Evolutionary conservation across 2,113 vertebrate species (phyloP).

Genomic region (Callaeas wilsoni): DNA sequence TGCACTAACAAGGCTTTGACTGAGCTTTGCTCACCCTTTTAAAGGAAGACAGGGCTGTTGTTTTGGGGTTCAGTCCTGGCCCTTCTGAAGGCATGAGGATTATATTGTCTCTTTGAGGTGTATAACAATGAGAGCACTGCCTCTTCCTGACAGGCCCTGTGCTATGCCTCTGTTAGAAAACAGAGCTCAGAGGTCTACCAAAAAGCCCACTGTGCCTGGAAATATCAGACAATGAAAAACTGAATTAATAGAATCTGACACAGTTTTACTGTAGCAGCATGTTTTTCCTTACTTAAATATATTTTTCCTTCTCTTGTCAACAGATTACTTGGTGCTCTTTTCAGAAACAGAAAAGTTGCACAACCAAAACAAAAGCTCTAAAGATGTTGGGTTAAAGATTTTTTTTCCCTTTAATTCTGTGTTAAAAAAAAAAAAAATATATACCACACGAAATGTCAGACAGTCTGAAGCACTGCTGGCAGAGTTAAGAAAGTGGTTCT

Average conservation of each 20-base stretch:
- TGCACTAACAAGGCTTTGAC: conserved; percentile 12
- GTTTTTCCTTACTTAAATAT: conserved; percentile 68
- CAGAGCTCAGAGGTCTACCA: conserved; percentile 71
- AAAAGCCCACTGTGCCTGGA: conserved; percentile 72
- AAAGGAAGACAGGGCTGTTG: conserved; percentile 33
- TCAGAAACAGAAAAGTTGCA: conserved; percentile 50
- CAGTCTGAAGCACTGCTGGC: conserved; percentile 62
- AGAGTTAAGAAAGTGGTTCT: conserved; percentile 56
- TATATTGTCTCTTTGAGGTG: conserved; percentile 57
- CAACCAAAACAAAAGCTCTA: conserved; percentile 60
- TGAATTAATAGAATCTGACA: conserved; percentile 68
- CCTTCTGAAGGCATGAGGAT: conserved; percentile 43
- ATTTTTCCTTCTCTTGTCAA: conserved; percentile 50
- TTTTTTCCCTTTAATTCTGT: conserved; percentile 17
- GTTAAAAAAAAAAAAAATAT: background rate
- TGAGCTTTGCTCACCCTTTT: conserved; percentile 42
- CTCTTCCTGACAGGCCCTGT: conserved; percentile 57
- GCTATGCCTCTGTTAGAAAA: conserved; percentile 70
- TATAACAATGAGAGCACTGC: conserved; percentile 46
- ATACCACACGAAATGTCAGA: conserved; percentile 52
- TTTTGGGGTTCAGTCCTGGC: conserved; percentile 54
- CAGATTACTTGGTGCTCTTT: conserved; percentile 58
- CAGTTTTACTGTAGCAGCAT: conserved; percentile 63
- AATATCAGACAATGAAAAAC: conserved; percentile 65
- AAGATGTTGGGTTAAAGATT: conserved; percentile 56